Evolutionary conservation across 2,888 invertebrate species (phyloP), one percentile per base, ranked within the genome.

Genomic region (Azorinus chamasolen): DNA sequence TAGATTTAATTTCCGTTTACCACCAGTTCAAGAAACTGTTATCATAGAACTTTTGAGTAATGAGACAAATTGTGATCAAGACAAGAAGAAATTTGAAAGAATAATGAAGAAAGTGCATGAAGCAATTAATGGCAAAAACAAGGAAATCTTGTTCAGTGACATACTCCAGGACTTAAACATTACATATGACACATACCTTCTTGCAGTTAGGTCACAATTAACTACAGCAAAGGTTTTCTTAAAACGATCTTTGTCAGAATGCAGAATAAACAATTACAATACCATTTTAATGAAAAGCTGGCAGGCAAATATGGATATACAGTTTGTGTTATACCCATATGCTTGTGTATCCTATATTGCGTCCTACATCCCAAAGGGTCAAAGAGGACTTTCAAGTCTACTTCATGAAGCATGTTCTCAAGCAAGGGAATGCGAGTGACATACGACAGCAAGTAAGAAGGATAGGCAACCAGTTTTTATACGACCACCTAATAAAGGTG

Each of bases 241-340:
- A 16, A 79, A 81, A 39, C 61, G 79, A 10, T 20, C 59, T 37
- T 22, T 65, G 14, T 14, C 20, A 20, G 79, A 82, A 55, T 61
- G 65, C 18, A 57, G 81, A 41, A 66, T 82, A 2, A 85, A 85
- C 58, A 70, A 62, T n/a, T 85, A 85, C 51, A 83, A 68, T 46
- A 48, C 20, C 45, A 20, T 32, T 41, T 41, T 75, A n/a, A 41
- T 61, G 20, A 43, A 51, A 18, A 41, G 39, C n/a, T 70, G 63
- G 57, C 20, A 63, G 25, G 74, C 74, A n/a, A n/a, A n/a, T n/a
- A 61, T 68, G 63, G 69, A 70, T 37, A 69, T 75, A 24, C 57
- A 71, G 16, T 66, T 55, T 39, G 57, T 65, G n/a, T 41, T 66
- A n/a, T 57, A 65, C 51, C 45, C 62, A 27, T 70, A 62, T 63